These are phyloP conservation scores for Menidia menidia DNA, from an alignment of 2,797 vertebrate genomes.

Conservation along the genomic window DNA sequence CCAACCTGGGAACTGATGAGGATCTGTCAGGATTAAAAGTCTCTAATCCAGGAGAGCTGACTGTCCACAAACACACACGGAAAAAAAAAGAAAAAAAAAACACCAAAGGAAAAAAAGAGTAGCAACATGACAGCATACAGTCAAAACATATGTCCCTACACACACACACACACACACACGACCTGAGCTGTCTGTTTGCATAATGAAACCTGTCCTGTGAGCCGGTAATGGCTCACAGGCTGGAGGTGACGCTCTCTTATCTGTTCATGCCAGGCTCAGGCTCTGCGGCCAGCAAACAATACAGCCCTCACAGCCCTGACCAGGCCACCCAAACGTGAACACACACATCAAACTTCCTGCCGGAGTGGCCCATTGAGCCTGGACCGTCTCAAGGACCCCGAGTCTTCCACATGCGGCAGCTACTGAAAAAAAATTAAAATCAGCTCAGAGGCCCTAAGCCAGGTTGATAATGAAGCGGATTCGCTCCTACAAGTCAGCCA, in stretches of 20 bases:
- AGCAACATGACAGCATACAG: conserved; percentile 16
- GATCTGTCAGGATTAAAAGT: conserved; percentile 66
- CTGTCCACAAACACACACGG: conserved; percentile 28
- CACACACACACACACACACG: conserved; percentile 18
- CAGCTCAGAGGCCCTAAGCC: too few relatives aligned
- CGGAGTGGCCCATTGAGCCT: not conserved
- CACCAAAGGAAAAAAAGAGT: conserved; percentile 9
- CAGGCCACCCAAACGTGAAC: conserved; percentile 20
- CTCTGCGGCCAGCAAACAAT: conserved; percentile 48
- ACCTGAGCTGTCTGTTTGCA: conserved; percentile 55
- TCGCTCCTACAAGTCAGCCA: not conserved
- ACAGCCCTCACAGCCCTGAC: conserved; percentile 42
- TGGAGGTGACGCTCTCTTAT: conserved; percentile 67
- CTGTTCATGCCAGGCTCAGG: conserved; percentile 50
- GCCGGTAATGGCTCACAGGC: conserved; percentile 18
- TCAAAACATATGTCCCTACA: conserved; percentile 15
- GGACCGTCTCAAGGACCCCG: too few relatives aligned
- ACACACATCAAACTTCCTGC: conserved; percentile 42
- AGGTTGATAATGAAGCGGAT: too few relatives aligned
- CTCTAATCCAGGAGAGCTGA: conserved; percentile 67
- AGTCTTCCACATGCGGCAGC: too few relatives aligned
- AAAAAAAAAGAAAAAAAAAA: not conserved
- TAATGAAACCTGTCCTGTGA: conserved; percentile 53
- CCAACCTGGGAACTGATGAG: conserved; percentile 66
- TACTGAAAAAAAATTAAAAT: too few relatives aligned